Base-by-base conservation (phyloP, 2,888 invertebrate genomes). In the Sesamia inferens region DNA sequence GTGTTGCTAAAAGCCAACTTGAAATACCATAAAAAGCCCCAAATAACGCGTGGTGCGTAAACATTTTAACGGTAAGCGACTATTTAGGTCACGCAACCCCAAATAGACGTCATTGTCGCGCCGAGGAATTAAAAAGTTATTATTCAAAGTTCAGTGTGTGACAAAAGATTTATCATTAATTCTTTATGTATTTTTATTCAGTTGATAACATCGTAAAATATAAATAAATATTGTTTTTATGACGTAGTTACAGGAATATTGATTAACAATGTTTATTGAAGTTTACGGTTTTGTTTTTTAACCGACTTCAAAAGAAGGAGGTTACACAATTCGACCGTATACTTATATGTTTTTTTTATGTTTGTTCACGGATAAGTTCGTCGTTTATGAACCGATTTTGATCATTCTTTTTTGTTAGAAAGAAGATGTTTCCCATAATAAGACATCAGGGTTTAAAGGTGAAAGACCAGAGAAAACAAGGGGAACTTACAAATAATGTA, bases 101-200 rank as follows among this genome's bases (percentile, higher is more conserved):
- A 70, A 73, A 78, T 73, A 54, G 71, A 72, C 87, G 85, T 76
- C 74, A 79, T n/a, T 55, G 74, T 51, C 80, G 71, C 76, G 82
- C 57, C 78, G 42, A 39, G 68, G 78, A 48, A 75, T 82, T 82
- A 85, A 63, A 75, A 77, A 59, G 57, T 77, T 70, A 79, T 67
- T 76, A 75, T 64, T 78, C 31, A 71, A 76, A 85, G 77, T 78
- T 68, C 76, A 42, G 59, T 73, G 74, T 73, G 61, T 85, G 64
- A 61, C 31, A 10, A 81, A 63, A 64, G 78, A 77, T 80, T 86
- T 42, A 44, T 59, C 2, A 54, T 74, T 61, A 79, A 76, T 68
- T 65, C 76, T 70, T 51, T 78, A 72, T 76, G 79, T 81, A 68
- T 42, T 80, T 72, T 73, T 72, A 76, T 80, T 80, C 19, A 54